Base-by-base conservation (phyloP, 30 jellyfish, hydroid and myxozoan genomes). In the Calvadosia cruxmelitensis region DNA sequence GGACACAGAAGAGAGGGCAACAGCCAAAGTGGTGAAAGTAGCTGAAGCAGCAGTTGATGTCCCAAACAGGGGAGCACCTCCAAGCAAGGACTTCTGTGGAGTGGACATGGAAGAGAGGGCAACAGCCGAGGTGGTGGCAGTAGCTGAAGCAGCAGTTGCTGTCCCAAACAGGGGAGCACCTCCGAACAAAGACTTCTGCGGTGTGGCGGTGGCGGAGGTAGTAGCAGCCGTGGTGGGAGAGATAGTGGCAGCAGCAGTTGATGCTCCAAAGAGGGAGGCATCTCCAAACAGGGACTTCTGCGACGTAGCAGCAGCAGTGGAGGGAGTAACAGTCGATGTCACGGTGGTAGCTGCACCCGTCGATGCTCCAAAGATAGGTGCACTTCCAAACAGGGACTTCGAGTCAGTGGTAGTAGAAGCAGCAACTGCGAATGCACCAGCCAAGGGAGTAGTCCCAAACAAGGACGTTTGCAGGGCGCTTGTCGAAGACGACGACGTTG, bases 91-190 rank as follows among this genome's bases (percentile, higher is more conserved):
- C 13, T 10, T 29, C 16, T 84, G 7, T 0, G 63, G 24, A 33
- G 50, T 66, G 25, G 53, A 30, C 3, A 34, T 27, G 10, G 78
- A n/a, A 61, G 86, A 53, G 29, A 73, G 53, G 34, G 71, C 42
- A n/a, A 2, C 23, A 20, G 75, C 75, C 23, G 27, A 30, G 27
- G 74, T 32, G n/a, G 66, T 3, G 61, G 13, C 15, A 66, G 35
- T 29, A 12, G 63, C 75, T 7, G 32, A 29, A 23, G 73, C 20
- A 1, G 85, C 42, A 29, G 73, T 1, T 20, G 75, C 34, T 0
- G 86, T 29, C 30, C 87, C 84, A 74, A 82, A 82, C 51, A 75
- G 77, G 91, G 91, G 3, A 77, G 69, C 27, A 78, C 33, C 1
- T 66, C 73, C 42, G 61, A 68, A 51, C 13, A 27, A 2, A 1